These are phyloP conservation scores for Cephus cinctus DNA, from an alignment of 1,140 invertebrate genomes.

Conservation along the genomic window DNA sequence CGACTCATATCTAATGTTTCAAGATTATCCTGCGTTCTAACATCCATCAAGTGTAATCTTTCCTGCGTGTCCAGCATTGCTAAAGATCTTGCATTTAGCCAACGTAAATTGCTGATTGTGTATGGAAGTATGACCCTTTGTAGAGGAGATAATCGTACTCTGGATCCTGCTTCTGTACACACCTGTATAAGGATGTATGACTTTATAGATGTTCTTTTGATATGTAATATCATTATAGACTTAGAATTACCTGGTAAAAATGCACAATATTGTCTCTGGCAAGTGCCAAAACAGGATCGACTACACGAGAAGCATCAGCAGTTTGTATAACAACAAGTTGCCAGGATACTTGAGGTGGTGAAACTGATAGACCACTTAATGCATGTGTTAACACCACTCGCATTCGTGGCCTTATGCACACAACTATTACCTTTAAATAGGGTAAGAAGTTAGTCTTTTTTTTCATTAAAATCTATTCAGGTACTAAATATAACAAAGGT, in stretches of 20 bases:
- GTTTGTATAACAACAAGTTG: constrained; percentile 85
- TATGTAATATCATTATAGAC: neutral
- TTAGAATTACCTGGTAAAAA: constrained; percentile 73
- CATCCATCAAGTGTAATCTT: constrained; percentile 85
- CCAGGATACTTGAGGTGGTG: constrained; percentile 88
- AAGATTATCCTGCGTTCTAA: constrained; percentile 81
- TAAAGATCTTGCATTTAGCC: constrained; percentile 85
- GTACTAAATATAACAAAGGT: neutral
- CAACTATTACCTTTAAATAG: constrained; percentile 71
- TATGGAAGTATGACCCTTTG: constrained; percentile 69
- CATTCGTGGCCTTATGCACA: constrained; percentile 77
- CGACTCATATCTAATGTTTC: constrained; percentile 80
- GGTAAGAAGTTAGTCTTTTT: constrained; percentile 1
- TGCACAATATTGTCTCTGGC: constrained; percentile 76
- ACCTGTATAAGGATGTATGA: constrained; percentile 35
- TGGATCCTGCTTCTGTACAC: constrained; percentile 48
- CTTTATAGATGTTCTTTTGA: constrained; percentile 7
- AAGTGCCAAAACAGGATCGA: constrained; percentile 85
- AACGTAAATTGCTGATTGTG: constrained; percentile 73
- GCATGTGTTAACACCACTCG: constrained; percentile 68
- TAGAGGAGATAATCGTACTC: constrained; percentile 64
- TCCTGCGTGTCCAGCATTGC: constrained; percentile 84
- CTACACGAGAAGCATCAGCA: constrained; percentile 69
- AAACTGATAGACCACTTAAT: constrained; percentile 62
- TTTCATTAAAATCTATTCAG: constrained; percentile 1